A percentile compares a stretch with the other conserved stretches of the same genome.
phyloP scores from a whole-genome alignment of 2,888 invertebrate species.

The Xestia rhomboidea region DNA sequence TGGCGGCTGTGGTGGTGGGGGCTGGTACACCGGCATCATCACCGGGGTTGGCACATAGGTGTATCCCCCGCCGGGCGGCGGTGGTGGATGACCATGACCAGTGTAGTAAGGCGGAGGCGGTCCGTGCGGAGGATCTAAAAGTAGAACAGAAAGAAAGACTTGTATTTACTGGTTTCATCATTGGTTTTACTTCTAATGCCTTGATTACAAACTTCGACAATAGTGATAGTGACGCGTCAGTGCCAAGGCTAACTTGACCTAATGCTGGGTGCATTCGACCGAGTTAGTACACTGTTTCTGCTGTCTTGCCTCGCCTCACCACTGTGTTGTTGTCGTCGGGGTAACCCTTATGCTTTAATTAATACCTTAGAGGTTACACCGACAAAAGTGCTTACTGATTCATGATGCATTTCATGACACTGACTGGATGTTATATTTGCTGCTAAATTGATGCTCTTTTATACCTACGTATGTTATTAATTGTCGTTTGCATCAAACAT shows the following conservation, averaged over 20 bases:
- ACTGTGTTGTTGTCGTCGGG: background rate
- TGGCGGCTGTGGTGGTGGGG: slow-evolving; percentile 70
- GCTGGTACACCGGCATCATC: slow-evolving; percentile 84
- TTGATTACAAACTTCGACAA: background rate
- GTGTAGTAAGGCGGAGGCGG: slow-evolving; percentile 64
- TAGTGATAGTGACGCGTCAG: background rate
- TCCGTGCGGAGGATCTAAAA: slow-evolving; percentile 76
- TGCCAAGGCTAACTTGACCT: background rate
- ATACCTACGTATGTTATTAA: background rate
- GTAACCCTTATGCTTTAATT: no score
- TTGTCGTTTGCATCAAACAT: slow-evolving; percentile 3
- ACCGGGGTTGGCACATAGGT: slow-evolving; percentile 83
- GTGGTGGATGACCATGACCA: slow-evolving; percentile 56
- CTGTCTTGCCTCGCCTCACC: background rate
- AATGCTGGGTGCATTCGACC: background rate
- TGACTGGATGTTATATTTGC: background rate
- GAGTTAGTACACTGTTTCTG: background rate
- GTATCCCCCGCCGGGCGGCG: slow-evolving; percentile 69
- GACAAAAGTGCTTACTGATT: background rate
- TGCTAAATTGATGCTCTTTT: background rate
- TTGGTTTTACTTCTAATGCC: background rate
- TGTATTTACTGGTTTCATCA: background rate
- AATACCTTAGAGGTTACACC: background rate
- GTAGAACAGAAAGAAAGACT: background rate
- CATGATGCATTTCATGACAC: background rate